Base-by-base conservation (phyloP, 2,888 invertebrate genomes). In the Aphidius colemani region DNA sequence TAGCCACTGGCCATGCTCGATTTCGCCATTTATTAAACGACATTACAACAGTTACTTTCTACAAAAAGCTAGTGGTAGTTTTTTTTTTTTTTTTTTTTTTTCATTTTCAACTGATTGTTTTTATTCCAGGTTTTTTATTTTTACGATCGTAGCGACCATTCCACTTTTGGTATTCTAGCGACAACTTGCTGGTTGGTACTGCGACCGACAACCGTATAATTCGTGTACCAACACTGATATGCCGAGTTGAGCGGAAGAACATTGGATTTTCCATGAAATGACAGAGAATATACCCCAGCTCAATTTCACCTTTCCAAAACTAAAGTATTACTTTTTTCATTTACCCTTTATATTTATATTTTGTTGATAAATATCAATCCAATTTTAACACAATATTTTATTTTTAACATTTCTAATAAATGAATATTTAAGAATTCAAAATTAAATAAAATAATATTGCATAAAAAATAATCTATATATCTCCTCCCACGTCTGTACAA, bases 151-250 rank as follows among this genome's bases (percentile, higher is more conserved):
- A 60, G 43, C 30, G 50, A 59, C 53, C 48, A 46, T 57, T 53
- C 63, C 61, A 64, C 56, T 45, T 57, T 48, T 57, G 59, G 30
- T 30, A 30, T 30, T 30, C 60, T 53, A 45, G 50, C 57, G 65
- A 48, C 58, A 60, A 57, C 53, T 65, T 56, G 63, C 59, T 57
- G 57, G 30, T 30, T 46, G 55, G 43, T 63, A 67, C 77, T 80
- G 81, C 72, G 67, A 50, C 71, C 78, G 81, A 81, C 81, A 81
- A 76, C 70, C 81, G 79, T 80, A 76, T 79, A 79, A 81, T 81
- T 80, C 78, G 76, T 69, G 74, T 69, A 74, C 72, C 74, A 40
- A 13, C 44, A 40, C 66, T 71, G 72, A 70, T 40, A 66, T 72
- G 73, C 69, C 70, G 75, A 75, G 72, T 77, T 72, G 71, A 69